A percentile compares a stretch with the other conserved stretches of the same genome.
These are phyloP conservation scores for Odontocolon sp. DNA, from an alignment of 2,888 invertebrate genomes.

Conservation along the genomic window DNA sequence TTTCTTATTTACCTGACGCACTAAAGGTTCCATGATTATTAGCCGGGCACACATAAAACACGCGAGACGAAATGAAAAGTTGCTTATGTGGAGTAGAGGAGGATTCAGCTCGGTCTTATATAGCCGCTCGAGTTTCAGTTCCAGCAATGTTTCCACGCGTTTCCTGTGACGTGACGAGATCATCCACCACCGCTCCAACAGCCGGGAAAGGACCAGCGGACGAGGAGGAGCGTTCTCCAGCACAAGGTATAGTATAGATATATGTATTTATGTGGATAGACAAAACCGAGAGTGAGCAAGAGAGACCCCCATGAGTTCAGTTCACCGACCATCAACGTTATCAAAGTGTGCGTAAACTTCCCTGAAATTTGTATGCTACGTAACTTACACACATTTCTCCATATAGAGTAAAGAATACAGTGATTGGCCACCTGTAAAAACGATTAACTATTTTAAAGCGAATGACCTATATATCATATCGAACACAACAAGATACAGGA, in stretches of 20 bases:
- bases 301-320: conserved; percentile 27
- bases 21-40: conserved; percentile 49
- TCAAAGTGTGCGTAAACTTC: conserved; percentile 31
- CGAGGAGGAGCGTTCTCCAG: not conserved
- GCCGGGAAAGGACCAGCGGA: conserved; percentile 21
- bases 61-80: conserved; percentile 48
- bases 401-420: too few relatives aligned
- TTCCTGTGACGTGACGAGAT: conserved; percentile 60
- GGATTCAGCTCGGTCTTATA: conserved; percentile 51
- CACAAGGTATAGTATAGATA: not conserved
- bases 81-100: conserved; percentile 52
- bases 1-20: conserved; percentile 56
- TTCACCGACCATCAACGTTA: conserved; percentile 28
- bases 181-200: conserved; percentile 35
- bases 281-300: not conserved
- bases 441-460: too few relatives aligned
- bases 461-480: too few relatives aligned
- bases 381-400: conserved; percentile 52
- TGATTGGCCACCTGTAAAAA: too few relatives aligned
- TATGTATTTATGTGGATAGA: not conserved
- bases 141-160: conserved; percentile 53
- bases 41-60: conserved; percentile 9
- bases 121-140: conserved; percentile 58
- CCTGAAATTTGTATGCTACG: conserved; percentile 17
- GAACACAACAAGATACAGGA: too few relatives aligned